Conservation (phyloP, 1,140 invertebrate species). For the Nasonia longicornis region DNA sequence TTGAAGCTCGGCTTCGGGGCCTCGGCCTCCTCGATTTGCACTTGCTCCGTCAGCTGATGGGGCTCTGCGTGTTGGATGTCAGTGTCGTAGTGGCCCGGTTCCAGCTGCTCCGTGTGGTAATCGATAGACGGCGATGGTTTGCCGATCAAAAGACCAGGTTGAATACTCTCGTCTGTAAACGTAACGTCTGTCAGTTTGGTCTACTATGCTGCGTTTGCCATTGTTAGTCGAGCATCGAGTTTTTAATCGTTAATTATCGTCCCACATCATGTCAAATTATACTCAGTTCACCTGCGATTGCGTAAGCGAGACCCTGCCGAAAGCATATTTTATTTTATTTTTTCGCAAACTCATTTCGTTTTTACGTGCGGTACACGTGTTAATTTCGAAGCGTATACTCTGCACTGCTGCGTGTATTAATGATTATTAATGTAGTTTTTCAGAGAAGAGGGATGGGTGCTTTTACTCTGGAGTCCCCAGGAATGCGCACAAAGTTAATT, state of each 20-base stretch:
- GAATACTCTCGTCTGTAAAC: conserved; percentile 60
- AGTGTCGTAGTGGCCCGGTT: background rate
- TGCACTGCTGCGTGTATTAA: no score
- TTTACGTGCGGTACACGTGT: no score
- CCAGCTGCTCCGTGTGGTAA: conserved; percentile 9
- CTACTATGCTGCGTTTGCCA: background rate
- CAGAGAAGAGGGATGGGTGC: background rate
- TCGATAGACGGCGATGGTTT: conserved; percentile 45
- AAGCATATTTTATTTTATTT: no score
- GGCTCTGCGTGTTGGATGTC: background rate
- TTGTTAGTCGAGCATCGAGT: conserved; percentile 11
- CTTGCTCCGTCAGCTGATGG: background rate
- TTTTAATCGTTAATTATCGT: background rate
- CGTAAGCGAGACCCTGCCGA: no score
- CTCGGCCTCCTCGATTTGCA: conserved; percentile 11
- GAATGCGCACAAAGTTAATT: no score
- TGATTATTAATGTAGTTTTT: no score
- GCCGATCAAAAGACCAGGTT: conserved; percentile 54
- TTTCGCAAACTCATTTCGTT: no score
- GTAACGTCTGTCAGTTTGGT: conserved; percentile 60
- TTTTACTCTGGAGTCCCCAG: no score
- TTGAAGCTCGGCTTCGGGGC: conserved; percentile 2
- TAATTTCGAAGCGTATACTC: no score
- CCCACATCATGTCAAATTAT: background rate
- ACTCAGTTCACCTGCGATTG: background rate